Evolutionary conservation across 53 echinoderm and acorn worm species (phyloP), one percentile per base, ranked within the genome.

Genomic region (Pentamera pediparva): DNA sequence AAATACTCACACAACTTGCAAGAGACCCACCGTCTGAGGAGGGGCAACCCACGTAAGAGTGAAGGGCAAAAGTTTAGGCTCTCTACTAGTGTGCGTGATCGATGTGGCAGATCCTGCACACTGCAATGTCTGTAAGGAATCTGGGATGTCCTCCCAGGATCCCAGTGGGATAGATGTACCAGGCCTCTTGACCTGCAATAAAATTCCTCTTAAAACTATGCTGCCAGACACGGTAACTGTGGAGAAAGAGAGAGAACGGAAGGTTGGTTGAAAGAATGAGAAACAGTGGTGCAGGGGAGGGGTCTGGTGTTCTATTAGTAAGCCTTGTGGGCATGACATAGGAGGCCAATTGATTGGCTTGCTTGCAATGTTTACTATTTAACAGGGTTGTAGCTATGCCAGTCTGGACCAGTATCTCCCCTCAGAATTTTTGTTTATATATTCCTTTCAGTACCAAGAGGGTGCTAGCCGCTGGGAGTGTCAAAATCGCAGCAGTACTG

Each of bases 31-130:
- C 4, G 43, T 53, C 19, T 36, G 27, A 9, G 53, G 33, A n/a
- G 83, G 83, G 15, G 83, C 83, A 33, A 57, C 70, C 83, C 83
- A 83, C 17, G 83, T 83, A 24, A 83, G 59, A 4, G 50, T 70
- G 4, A 37, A 18, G 0, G 83, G 83, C 45, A 77, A 49, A 4
- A 35, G 10, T 54, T 83, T 83, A 59, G 52, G 31, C 32, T 19
- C 50, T 15, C 29, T 69, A 54, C 38, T 83, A 13, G 45, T 70
- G 20, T 83, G 83, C 9, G 83, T 83, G 32, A 83, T 70, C n/a
- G 83, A 76, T 51, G 62, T 65, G 0, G 32, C 70, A 18, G 20
- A 17, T 32, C 37, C 60, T n/a, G 41, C 26, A 59, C 83, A 83
- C 10, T 2, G 6, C 49, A 48, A 75, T 1, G 77, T 60, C 60